Conservation (phyloP, 2,113 vertebrate genomes). For the Morone chrysops region DNA sequence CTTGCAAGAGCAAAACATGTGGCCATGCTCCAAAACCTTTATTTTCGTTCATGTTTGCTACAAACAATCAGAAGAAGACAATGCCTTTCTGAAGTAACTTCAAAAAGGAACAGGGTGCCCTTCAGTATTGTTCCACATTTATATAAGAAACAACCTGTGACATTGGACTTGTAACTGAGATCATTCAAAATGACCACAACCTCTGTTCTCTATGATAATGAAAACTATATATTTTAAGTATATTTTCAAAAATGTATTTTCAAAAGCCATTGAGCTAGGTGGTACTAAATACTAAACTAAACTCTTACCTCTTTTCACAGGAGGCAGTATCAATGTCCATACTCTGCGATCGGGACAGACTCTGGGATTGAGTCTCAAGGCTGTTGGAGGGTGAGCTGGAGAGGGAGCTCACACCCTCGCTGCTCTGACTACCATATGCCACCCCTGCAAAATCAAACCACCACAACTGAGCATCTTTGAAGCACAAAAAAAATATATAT, state of each 20-base stretch:
- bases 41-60: not conserved
- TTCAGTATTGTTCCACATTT: not conserved
- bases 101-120: not conserved
- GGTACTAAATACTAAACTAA: not conserved
- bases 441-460: conserved; percentile 86
- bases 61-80: not conserved
- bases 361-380: conserved; percentile 98
- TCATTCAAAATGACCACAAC: not conserved
- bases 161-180: not conserved
- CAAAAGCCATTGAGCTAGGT: not conserved
- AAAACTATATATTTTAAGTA: not conserved
- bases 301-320: conserved; percentile 96
- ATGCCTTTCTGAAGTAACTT: not conserved
- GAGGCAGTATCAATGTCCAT: conserved; percentile 99
- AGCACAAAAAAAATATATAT: not conserved
- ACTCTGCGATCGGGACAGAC: conserved; percentile 97
- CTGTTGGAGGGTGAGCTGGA: conserved; percentile 99
- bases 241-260: not conserved
- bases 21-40: not conserved
- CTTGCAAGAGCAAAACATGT: not conserved
- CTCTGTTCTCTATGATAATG: not conserved
- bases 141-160: not conserved
- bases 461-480: conserved; percentile 13
- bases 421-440: conserved; percentile 98
- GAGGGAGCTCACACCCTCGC: conserved; percentile 98